Conservation (phyloP, 2,888 invertebrate species). For the Hermodice carunculata region DNA sequence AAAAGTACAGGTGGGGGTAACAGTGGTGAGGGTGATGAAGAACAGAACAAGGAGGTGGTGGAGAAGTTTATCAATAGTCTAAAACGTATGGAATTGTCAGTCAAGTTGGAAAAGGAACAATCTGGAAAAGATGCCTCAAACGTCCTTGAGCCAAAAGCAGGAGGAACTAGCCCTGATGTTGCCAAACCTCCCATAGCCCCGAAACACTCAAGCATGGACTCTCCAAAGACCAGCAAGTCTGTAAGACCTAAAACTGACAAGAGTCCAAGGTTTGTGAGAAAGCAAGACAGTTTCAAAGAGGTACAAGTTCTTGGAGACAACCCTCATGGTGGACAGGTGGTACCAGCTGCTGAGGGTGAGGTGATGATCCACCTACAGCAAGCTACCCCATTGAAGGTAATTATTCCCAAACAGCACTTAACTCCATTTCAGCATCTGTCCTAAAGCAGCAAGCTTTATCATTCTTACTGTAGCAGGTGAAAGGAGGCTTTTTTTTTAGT, state of each 20-base stretch:
- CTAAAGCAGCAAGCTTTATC: too few relatives aligned
- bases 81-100: conserved; percentile 59
- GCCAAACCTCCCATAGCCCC: conserved; percentile 32
- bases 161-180: neutral
- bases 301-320: too few relatives aligned
- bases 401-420: too few relatives aligned
- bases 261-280: conserved; percentile 36
- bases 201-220: neutral
- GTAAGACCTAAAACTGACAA: too few relatives aligned
- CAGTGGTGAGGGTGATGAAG: too few relatives aligned
- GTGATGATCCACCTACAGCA: neutral
- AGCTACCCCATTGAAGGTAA: too few relatives aligned
- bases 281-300: conserved; percentile 24
- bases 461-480: too few relatives aligned
- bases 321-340: too few relatives aligned
- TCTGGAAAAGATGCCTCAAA: neutral
- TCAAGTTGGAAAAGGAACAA: too few relatives aligned
- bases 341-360: neutral
- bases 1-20: too few relatives aligned
- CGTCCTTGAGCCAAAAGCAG: neutral
- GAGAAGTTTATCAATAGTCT: conserved; percentile 59
- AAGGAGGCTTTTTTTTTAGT: too few relatives aligned
- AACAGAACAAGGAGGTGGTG: conserved; percentile 51
- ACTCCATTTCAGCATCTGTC: too few relatives aligned
- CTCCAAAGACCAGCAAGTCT: neutral